A percentile compares a stretch with the other conserved stretches of the same genome.
Conservation (phyloP, 2,888 invertebrate genomes). For the Tanytarsus gracilentus region DNA sequence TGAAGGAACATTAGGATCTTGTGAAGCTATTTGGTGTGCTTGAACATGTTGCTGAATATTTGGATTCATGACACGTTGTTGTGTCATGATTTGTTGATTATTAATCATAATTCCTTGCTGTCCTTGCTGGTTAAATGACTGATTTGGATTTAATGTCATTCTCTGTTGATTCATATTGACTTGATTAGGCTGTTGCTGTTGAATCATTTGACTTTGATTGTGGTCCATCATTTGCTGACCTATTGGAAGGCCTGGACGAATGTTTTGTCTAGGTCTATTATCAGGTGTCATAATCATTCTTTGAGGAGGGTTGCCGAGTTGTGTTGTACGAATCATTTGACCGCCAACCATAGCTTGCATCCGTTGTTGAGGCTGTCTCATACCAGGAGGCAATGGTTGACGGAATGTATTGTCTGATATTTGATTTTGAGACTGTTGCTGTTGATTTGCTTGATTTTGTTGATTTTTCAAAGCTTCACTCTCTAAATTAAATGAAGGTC, state of each 20-base stretch:
- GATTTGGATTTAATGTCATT: conserved; percentile 1
- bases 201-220: conserved; percentile 28
- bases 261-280: conserved; percentile 36
- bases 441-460: conserved; percentile 35
- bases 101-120: background rate
- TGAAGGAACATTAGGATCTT: background rate
- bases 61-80: background rate
- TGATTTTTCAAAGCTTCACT: conserved; percentile 19
- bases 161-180: background rate
- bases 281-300: conserved; percentile 33
- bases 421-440: conserved; percentile 30
- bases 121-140: conserved; percentile 1
- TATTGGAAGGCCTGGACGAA: conserved; percentile 33
- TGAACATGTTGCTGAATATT: conserved; percentile 5
- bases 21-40: conserved; percentile 3
- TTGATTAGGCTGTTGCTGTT: conserved; percentile 28
- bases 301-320: conserved; percentile 21
- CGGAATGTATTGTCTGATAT: conserved; percentile 55
- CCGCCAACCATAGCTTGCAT: conserved; percentile 28
- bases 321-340: conserved; percentile 28
- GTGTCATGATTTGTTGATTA: background rate
- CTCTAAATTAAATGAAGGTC: conserved; percentile 12
- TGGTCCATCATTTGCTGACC: conserved; percentile 30
- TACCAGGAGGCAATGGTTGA: conserved; percentile 57
- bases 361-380: conserved; percentile 42